These are phyloP conservation scores for Agapornis roseicollis DNA, from an alignment of 2,113 vertebrate species.

Conservation along the genomic window DNA sequence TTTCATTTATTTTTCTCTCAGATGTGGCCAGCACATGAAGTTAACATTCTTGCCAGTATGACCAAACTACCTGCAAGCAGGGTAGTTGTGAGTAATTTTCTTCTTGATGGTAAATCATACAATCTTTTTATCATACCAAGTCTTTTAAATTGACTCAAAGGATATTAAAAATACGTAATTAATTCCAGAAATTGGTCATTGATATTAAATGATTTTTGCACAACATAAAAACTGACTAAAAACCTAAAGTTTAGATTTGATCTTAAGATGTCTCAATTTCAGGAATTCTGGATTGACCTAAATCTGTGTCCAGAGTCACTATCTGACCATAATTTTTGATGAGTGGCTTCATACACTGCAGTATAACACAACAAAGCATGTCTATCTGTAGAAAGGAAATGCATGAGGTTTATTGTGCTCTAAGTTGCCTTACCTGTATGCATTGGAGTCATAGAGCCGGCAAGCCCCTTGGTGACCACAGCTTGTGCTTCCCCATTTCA, in stretches of 20 bases:
- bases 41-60: not conserved
- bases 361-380: not conserved
- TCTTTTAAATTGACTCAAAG: not conserved
- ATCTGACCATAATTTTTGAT: not conserved
- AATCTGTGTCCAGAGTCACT: not conserved
- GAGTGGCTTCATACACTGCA: not conserved
- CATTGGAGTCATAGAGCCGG: conserved; percentile 80
- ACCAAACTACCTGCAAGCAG: not conserved
- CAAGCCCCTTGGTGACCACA: conserved; percentile 84
- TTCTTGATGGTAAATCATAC: not conserved
- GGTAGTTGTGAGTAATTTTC: not conserved
- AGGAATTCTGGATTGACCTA: not conserved
- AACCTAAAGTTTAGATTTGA: not conserved
- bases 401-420: not conserved
- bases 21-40: not conserved
- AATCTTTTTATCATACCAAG: not conserved
- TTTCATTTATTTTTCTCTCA: not conserved
- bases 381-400: not conserved
- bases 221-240: not conserved
- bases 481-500: conserved; percentile 85
- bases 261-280: not conserved
- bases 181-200: not conserved
- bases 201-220: not conserved
- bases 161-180: not conserved
- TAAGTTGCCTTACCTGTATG: conserved; percentile 79